Evolutionary conservation across 2,797 vertebrate species (phyloP).

Genomic region (Pseudochirops corinnae): DNA sequence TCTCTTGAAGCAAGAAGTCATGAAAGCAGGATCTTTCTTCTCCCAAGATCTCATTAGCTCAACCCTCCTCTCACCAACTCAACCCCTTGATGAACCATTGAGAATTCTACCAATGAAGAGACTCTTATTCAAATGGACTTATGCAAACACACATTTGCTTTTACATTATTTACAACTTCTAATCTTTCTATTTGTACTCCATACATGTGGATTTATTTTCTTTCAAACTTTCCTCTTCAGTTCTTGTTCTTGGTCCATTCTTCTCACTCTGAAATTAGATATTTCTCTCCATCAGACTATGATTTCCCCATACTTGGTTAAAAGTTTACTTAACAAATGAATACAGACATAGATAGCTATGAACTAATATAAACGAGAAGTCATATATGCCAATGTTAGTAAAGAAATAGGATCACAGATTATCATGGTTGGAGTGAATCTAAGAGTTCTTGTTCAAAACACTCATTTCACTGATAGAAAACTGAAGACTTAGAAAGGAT

Average conservation of each 20-base stretch:
- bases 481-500: neutral
- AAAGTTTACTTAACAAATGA: neutral
- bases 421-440: neutral
- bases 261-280: neutral
- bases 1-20: neutral
- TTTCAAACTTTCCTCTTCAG: neutral
- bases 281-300: neutral
- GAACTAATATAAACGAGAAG: neutral
- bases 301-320: neutral
- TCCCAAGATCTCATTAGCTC: neutral
- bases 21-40: neutral
- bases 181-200: neutral
- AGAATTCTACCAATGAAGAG: neutral
- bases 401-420: neutral
- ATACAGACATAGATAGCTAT: neutral
- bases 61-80: neutral
- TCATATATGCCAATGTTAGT: neutral
- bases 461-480: neutral
- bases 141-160: neutral
- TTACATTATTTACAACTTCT: neutral
- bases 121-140: neutral
- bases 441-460: neutral
- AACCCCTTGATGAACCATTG: neutral
- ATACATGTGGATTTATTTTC: conserved; percentile 21
- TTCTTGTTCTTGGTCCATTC: neutral